These are phyloP conservation scores for Rousettus leschenaultii DNA, from an alignment of 2,113 vertebrate species.

Conservation along the genomic window DNA sequence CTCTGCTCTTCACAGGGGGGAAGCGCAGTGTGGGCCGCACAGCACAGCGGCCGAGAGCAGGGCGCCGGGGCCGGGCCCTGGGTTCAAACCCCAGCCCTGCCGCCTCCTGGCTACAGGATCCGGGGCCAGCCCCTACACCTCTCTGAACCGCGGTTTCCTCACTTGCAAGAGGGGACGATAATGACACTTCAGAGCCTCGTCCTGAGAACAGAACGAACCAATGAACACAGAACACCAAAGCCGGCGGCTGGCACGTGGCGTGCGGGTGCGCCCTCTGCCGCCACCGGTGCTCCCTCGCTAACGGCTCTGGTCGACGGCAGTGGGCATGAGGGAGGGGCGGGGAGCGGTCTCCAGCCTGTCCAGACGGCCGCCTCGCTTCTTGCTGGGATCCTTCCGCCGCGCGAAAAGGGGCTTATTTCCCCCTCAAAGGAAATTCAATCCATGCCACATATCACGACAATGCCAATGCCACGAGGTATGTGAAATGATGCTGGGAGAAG, in stretches of 20 bases:
- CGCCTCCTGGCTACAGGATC: background rate
- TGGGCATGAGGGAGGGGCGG: rapidly evolving
- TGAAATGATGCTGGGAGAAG: rapidly evolving
- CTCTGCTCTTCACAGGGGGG: background rate
- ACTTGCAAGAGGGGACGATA: background rate
- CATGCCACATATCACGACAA: rapidly evolving
- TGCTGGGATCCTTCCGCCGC: background rate
- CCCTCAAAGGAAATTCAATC: background rate
- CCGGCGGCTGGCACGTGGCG: rapidly evolving
- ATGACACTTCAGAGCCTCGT: rapidly evolving
- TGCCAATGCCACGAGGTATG: rapidly evolving
- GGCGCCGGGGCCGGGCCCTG: rapidly evolving
- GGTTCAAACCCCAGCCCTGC: background rate
- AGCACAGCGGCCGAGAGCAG: rapidly evolving
- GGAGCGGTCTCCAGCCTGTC: background rate
- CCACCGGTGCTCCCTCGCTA: rapidly evolving
- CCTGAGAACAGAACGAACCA: background rate
- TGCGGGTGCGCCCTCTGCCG: rapidly evolving
- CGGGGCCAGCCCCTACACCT: background rate
- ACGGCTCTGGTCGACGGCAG: rapidly evolving
- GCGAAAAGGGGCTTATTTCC: background rate
- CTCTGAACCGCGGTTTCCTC: background rate
- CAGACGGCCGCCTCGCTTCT: background rate
- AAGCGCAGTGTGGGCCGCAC: rapidly evolving
- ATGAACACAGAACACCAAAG: rapidly evolving